These are phyloP conservation scores for Macropus fuliginosus DNA, from an alignment of 2,797 vertebrate species.

Conservation along the genomic window DNA sequence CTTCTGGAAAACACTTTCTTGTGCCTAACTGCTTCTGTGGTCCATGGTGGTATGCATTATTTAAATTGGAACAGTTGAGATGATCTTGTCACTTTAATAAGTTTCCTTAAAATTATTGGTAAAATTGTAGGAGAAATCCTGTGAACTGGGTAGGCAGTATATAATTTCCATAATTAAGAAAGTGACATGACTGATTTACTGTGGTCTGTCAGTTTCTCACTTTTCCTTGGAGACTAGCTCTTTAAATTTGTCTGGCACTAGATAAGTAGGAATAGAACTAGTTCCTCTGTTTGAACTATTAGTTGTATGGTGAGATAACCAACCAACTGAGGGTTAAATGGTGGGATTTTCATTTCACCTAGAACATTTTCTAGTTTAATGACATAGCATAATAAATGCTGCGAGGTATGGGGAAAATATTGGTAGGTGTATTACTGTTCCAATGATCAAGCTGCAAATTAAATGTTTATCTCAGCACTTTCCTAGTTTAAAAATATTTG, in stretches of 20 bases:
- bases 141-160: conserved; percentile 55
- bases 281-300: conserved; percentile 83
- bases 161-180: conserved; percentile 42
- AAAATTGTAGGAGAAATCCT: conserved; percentile 51
- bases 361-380: conserved; percentile 53
- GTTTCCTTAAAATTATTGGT: conserved; percentile 35
- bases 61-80: conserved; percentile 63
- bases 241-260: conserved; percentile 68
- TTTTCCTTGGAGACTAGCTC: conserved; percentile 23
- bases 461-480: conserved; percentile 61
- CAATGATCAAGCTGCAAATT: conserved; percentile 81
- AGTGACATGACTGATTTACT: conserved; percentile 38
- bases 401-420: conserved; percentile 62
- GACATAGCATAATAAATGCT: conserved; percentile 68
- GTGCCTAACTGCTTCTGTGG: conserved; percentile 78
- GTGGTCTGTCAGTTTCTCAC: conserved; percentile 25
- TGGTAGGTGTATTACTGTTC: conserved; percentile 66
- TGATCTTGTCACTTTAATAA: conserved; percentile 21
- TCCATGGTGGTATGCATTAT: conserved; percentile 64
- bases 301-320: conserved; percentile 70
- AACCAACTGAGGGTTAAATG: conserved; percentile 71
- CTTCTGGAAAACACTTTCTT: conserved; percentile 83
- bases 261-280: conserved; percentile 11
- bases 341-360: conserved; percentile 66
- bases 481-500: conserved; percentile 38